phyloP scores from a whole-genome alignment of 2,888 invertebrate genomes.

The Incurvaria masculella region DNA sequence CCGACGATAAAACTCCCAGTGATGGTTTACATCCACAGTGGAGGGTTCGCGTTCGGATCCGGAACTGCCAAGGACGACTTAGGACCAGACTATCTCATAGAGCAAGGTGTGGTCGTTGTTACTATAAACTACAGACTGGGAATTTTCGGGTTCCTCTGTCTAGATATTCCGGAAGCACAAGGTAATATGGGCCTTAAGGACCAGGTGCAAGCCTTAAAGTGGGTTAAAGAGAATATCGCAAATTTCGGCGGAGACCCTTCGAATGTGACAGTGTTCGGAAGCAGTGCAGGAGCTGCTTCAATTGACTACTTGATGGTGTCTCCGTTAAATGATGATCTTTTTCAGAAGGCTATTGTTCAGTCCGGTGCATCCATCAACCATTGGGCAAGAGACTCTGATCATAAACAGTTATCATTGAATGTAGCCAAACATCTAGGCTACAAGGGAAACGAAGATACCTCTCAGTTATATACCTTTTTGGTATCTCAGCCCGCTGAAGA shows the following conservation, averaged over 20 bases:
- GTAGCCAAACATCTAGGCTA: slow-evolving; percentile 24
- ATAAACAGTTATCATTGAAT: slow-evolving; percentile 19
- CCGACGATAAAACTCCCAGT: slow-evolving; percentile 23
- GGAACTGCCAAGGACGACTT: slow-evolving; percentile 25
- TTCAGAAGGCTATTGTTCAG: slow-evolving; percentile 32
- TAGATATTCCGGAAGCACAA: slow-evolving; percentile 28
- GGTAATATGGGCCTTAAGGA: slow-evolving; percentile 41
- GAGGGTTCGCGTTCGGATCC: slow-evolving; percentile 31
- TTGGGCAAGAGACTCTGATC: slow-evolving; percentile 27
- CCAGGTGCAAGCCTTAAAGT: slow-evolving; percentile 31
- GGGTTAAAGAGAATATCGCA: slow-evolving; percentile 31
- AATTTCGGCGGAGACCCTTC: slow-evolving; percentile 29
- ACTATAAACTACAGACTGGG: slow-evolving; percentile 40
- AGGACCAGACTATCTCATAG: slow-evolving; percentile 34
- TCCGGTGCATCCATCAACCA: slow-evolving; percentile 30
- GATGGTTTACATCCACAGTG: slow-evolving; percentile 37
- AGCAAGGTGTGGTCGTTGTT: slow-evolving; percentile 32
- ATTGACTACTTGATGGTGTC: slow-evolving; percentile 30
- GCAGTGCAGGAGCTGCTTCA: slow-evolving; percentile 30
- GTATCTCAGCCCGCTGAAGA: slow-evolving; percentile 15
- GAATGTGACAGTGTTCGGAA: slow-evolving; percentile 31
- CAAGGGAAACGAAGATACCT: slow-evolving; percentile 13
- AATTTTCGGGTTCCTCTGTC: slow-evolving; percentile 33
- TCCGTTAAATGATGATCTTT: slow-evolving; percentile 25
- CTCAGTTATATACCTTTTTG: slow-evolving; percentile 21